These are phyloP conservation scores for Pogoniulus pusillus DNA, from an alignment of 2,797 vertebrate genomes.

Conservation along the genomic window DNA sequence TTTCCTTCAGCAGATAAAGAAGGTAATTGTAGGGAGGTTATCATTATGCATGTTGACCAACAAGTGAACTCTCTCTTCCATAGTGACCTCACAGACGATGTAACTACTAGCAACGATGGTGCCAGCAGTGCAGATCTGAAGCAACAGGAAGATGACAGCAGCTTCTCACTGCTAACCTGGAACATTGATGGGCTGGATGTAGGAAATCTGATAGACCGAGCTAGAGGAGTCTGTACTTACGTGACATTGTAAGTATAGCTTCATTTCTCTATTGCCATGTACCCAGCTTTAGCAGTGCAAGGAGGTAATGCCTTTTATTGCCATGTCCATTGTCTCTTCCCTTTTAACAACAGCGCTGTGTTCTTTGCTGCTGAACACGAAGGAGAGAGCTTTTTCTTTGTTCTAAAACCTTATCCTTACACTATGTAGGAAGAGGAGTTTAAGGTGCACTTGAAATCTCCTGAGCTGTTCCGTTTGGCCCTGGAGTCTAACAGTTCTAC, in stretches of 20 bases:
- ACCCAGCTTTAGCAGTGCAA: neutral
- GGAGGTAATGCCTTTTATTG: neutral
- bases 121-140: neutral
- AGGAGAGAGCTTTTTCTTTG: neutral
- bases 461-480: neutral
- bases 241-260: constrained; percentile 84
- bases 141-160: constrained; percentile 77
- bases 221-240: constrained; percentile 87
- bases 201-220: constrained; percentile 83
- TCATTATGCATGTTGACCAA: neutral
- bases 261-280: neutral
- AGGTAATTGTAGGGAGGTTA: neutral
- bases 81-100: constrained; percentile 87
- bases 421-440: neutral
- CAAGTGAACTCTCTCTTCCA: constrained; percentile 66
- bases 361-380: neutral
- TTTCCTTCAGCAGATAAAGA: neutral
- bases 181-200: constrained; percentile 92
- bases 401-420: neutral
- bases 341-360: neutral
- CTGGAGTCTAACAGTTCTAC: neutral
- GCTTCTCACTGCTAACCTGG: constrained; percentile 90
- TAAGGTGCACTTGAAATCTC: neutral
- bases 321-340: neutral
- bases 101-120: constrained; percentile 32